A percentile compares a stretch with the other conserved stretches of the same genome.
phyloP scores from a whole-genome alignment of 64 coral and sea anemone genomes.

The Actinia equina region DNA sequence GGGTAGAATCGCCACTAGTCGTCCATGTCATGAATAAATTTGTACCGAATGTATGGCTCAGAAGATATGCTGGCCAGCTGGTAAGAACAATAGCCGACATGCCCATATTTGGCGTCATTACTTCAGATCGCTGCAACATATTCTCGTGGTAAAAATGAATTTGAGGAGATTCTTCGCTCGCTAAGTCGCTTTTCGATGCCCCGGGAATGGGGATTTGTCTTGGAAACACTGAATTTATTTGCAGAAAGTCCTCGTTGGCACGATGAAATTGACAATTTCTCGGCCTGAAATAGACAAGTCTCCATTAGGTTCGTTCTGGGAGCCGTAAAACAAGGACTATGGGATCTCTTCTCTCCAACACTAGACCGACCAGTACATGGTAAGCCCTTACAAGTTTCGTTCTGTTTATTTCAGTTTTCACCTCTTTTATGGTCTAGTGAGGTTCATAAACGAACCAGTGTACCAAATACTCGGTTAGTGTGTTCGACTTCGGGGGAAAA shows the following conservation, averaged over 20 bases:
- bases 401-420: background rate
- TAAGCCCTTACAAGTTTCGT: constrained; percentile 9
- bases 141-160: constrained; percentile 45
- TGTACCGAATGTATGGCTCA: constrained; percentile 10
- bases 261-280: constrained; percentile 23
- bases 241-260: constrained; percentile 1
- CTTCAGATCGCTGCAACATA: constrained; percentile 19
- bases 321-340: constrained; percentile 18
- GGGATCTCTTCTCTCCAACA: constrained; percentile 28
- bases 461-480: background rate
- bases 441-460: background rate
- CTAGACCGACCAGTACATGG: constrained; percentile 26
- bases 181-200: constrained; percentile 14
- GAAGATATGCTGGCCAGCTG: constrained; percentile 27
- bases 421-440: background rate
- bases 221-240: background rate
- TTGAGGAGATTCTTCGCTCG: constrained; percentile 16
- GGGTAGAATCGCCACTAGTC: constrained; percentile 12
- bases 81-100: constrained; percentile 20
- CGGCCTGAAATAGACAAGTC: constrained; percentile 20
- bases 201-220: constrained; percentile 28
- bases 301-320: constrained; percentile 1
- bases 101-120: constrained; percentile 35
- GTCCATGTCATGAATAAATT: constrained; percentile 10
- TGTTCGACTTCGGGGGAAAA: constrained; percentile 4